Evolutionary conservation across 37 sponge, comb jelly and placozoan genomes (phyloP).

Genomic region (Eunapius fragilis): DNA sequence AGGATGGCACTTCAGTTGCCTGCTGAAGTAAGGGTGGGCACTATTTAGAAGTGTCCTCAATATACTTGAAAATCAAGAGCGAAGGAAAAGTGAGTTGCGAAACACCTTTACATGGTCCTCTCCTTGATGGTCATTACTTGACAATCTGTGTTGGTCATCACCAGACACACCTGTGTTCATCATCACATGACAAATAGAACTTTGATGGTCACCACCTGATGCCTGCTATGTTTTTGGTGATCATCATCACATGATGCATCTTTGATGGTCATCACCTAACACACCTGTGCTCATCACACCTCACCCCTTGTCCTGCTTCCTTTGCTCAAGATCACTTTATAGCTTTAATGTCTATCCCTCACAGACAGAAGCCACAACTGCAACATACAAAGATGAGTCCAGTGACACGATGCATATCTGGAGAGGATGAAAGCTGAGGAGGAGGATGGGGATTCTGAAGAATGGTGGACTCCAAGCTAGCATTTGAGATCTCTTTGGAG

Average conservation of each 20-base stretch:
- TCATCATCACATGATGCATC: too few relatives aligned
- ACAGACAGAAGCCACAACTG: not conserved
- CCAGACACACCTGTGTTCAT: too few relatives aligned
- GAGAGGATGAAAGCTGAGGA: conserved; percentile 95
- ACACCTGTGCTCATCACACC: not conserved
- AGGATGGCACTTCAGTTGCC: conserved; percentile 88
- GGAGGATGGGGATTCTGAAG: conserved; percentile 80
- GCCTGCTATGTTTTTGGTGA: too few relatives aligned
- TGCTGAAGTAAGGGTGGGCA: conserved; percentile 83
- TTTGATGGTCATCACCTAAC: not conserved
- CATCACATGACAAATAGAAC: too few relatives aligned
- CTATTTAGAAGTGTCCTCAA: not conserved
- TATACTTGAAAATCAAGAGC: conserved; percentile 85
- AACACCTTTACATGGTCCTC: too few relatives aligned
- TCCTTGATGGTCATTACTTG: too few relatives aligned
- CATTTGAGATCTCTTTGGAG: conserved; percentile 92
- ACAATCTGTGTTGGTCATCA: too few relatives aligned
- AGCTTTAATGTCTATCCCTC: not conserved
- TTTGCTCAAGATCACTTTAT: not conserved
- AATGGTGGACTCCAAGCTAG: conserved; percentile 83
- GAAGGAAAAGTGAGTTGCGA: conserved; percentile 65
- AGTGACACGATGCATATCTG: conserved; percentile 87
- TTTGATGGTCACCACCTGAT: too few relatives aligned
- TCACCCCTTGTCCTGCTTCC: not conserved
- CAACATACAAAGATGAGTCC: conserved; percentile 28